Conservation (phyloP, 2,888 invertebrate species). For the Drosophila kuntzei region DNA sequence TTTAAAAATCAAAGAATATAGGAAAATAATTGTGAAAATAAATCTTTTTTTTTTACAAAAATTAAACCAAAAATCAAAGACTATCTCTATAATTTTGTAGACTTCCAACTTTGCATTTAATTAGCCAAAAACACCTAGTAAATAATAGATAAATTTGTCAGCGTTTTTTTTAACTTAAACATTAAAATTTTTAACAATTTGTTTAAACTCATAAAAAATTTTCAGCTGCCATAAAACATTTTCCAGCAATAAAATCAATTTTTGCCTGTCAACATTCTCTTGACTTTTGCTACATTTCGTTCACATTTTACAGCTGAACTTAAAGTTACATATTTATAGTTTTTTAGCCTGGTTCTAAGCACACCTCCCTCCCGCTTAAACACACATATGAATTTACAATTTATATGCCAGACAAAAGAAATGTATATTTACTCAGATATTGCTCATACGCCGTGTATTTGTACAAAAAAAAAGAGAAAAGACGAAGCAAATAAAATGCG, state of each 20-base stretch:
- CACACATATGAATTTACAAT: slow-evolving; percentile 41
- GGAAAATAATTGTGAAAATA: too few species aligned
- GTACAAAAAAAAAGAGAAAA: background rate
- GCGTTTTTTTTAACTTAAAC: too few species aligned
- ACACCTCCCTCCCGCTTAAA: too few species aligned
- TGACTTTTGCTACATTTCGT: background rate
- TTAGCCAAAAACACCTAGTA: too few species aligned
- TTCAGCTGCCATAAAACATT: background rate
- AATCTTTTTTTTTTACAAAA: too few species aligned
- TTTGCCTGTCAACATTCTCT: background rate
- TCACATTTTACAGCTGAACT: background rate
- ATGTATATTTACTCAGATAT: slow-evolving; percentile 28
- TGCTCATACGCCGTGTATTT: slow-evolving; percentile 33
- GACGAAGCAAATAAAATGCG: slow-evolving; percentile 41
- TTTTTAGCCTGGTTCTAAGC: background rate
- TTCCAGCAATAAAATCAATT: background rate
- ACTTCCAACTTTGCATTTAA: too few species aligned
- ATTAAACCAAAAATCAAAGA: too few species aligned
- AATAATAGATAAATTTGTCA: too few species aligned
- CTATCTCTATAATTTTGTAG: too few species aligned
- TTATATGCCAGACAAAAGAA: slow-evolving; percentile 48
- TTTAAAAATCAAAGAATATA: too few species aligned
- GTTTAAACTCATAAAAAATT: background rate
- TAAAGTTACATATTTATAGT: slow-evolving; percentile 15
- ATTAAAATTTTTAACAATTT: too few species aligned